Percentiles rank a stretch among this genome's conserved stretches.
Evolutionary conservation across 2,797 vertebrate genomes (phyloP).

Genomic region (Amblyraja radiata): DNA sequence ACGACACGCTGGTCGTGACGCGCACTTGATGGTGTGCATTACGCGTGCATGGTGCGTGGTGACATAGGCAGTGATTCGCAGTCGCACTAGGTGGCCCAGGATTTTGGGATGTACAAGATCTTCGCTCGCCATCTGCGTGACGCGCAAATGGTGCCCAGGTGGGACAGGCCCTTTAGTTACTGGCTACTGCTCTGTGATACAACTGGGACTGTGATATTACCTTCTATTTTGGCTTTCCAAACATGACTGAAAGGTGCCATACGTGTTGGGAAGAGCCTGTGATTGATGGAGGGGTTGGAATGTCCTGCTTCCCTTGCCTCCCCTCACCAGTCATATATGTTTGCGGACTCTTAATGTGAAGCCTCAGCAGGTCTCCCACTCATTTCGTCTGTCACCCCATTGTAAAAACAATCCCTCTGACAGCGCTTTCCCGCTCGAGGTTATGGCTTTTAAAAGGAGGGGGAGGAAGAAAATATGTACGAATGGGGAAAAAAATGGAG

Average conservation of each 20-base stretch:
- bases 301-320: neutral
- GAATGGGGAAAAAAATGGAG: neutral
- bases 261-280: neutral
- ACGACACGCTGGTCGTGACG: too few relatives aligned
- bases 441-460: neutral
- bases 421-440: neutral
- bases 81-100: too few relatives aligned
- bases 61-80: too few relatives aligned
- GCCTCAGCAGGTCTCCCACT: neutral
- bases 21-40: too few relatives aligned
- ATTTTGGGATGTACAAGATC: too few relatives aligned
- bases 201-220: neutral
- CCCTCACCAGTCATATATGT: neutral
- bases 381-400: too few relatives aligned
- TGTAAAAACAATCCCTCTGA: neutral
- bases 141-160: too few relatives aligned
- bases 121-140: too few relatives aligned
- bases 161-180: neutral
- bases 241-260: neutral
- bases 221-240: neutral
- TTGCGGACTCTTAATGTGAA: neutral
- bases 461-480: neutral
- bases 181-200: neutral
- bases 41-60: too few relatives aligned
- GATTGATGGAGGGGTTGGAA: neutral